These are phyloP conservation scores for Ceryle rudis DNA, from an alignment of 2,797 vertebrate genomes.

Conservation along the genomic window DNA sequence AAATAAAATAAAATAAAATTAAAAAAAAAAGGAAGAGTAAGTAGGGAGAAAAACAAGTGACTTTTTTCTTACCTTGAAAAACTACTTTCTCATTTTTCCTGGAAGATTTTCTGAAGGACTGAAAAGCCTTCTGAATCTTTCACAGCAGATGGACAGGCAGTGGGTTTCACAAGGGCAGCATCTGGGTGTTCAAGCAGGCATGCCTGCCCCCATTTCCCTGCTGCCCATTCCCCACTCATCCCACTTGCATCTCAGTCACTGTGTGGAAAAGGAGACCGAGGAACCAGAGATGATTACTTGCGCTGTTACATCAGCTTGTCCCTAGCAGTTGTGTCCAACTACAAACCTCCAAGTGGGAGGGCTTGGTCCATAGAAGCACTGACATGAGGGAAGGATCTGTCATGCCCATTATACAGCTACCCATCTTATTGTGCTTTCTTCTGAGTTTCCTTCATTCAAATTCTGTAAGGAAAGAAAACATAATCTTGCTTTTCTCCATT, in stretches of 20 bases:
- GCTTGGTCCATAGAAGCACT: neutral
- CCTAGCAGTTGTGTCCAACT: neutral
- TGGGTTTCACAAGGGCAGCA: neutral
- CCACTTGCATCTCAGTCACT: accelerated
- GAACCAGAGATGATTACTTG: accelerated
- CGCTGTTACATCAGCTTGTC: neutral
- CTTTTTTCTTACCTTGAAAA: neutral
- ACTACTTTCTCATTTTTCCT: neutral
- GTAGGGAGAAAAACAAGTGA: neutral
- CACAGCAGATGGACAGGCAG: accelerated
- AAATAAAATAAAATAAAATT: neutral
- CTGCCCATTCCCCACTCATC: accelerated
- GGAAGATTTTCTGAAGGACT: neutral
- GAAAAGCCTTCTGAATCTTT: neutral
- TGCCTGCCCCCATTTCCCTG: accelerated
- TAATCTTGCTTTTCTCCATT: neutral
- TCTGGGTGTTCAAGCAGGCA: accelerated
- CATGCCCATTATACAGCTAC: neutral
- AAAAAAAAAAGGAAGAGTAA: neutral
- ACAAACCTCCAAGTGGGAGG: neutral
- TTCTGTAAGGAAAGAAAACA: neutral
- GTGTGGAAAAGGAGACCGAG: neutral
- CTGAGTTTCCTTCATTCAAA: neutral
- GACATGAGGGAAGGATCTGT: neutral
- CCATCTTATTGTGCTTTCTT: neutral